Conservation (phyloP, 2,888 invertebrate species). For the Hypselothyrea guttata region DNA sequence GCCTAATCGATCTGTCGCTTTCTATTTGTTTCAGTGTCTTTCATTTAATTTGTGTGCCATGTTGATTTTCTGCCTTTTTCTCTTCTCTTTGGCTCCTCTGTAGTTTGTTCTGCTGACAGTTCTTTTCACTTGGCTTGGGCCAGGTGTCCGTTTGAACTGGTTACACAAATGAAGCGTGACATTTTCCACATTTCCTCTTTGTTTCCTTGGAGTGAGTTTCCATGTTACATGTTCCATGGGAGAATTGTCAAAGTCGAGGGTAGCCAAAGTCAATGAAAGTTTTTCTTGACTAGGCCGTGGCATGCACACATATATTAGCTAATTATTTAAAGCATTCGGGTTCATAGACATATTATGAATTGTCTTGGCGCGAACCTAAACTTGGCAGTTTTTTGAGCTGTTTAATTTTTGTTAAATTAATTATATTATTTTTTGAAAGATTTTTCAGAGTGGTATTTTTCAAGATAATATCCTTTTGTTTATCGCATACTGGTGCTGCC, state of each 20-base stretch:
- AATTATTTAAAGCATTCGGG: too few relatives aligned
- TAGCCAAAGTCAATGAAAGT: too few relatives aligned
- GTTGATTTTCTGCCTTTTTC: constrained; percentile 25
- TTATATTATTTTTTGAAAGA: too few relatives aligned
- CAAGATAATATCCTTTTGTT: too few relatives aligned
- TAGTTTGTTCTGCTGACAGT: constrained; percentile 36
- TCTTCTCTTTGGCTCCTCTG: constrained; percentile 3
- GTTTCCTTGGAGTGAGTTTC: constrained; percentile 8
- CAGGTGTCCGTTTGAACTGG: constrained; percentile 71
- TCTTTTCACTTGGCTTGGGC: constrained; percentile 44
- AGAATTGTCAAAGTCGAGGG: not conserved
- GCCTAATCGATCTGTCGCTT: constrained; percentile 74
- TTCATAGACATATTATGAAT: too few relatives aligned
- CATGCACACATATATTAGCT: too few relatives aligned
- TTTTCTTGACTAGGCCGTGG: too few relatives aligned
- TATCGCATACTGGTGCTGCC: too few relatives aligned
- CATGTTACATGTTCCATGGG: constrained; percentile 21
- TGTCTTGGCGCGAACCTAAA: too few relatives aligned
- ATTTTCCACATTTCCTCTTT: constrained; percentile 64
- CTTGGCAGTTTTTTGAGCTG: too few relatives aligned
- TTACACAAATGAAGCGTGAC: constrained; percentile 73
- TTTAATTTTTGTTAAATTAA: too few relatives aligned
- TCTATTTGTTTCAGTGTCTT: constrained; percentile 57
- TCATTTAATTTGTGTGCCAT: constrained; percentile 69
- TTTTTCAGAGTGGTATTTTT: too few relatives aligned